Evolutionary conservation across 2,113 vertebrate genomes (phyloP).

Genomic region (Sylvilagus bachmani): DNA sequence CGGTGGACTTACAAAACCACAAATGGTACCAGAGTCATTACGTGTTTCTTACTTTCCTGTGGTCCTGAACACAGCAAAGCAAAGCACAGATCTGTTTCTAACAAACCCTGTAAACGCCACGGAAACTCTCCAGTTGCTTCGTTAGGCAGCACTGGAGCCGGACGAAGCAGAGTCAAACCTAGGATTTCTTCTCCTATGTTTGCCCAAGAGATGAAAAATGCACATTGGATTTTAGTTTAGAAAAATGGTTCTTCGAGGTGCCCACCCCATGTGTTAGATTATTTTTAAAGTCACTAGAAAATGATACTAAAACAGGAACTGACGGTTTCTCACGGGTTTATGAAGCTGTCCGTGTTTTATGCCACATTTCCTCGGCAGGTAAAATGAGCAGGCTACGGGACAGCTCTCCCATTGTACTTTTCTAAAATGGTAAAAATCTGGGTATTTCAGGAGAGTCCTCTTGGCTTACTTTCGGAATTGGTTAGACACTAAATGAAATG

Average conservation of each 20-base stretch:
- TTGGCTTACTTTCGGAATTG: conserved; percentile 25
- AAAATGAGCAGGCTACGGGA: conserved; percentile 23
- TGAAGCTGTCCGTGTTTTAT: conserved; percentile 1
- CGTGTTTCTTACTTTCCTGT: background rate
- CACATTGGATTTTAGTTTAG: conserved; percentile 33
- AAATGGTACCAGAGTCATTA: background rate
- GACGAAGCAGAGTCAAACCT: background rate
- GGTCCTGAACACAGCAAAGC: background rate
- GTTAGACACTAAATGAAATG: conserved; percentile 24
- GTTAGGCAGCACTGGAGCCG: conserved; percentile 6
- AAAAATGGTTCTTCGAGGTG: conserved; percentile 19
- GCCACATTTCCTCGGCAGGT: background rate
- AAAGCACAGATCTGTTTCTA: background rate
- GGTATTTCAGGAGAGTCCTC: conserved; percentile 18
- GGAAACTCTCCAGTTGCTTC: conserved; percentile 8
- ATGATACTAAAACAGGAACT: background rate
- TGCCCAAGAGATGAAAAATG: background rate
- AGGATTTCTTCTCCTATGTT: conserved; percentile 23
- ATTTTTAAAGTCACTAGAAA: conserved; percentile 31
- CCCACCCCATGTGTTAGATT: background rate
- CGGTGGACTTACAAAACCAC: background rate
- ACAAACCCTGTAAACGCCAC: background rate
- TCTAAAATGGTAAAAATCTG: background rate
- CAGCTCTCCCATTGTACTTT: background rate
- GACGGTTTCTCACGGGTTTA: background rate